Conservation (phyloP, 2,113 vertebrate genomes). For the Mugil cephalus region DNA sequence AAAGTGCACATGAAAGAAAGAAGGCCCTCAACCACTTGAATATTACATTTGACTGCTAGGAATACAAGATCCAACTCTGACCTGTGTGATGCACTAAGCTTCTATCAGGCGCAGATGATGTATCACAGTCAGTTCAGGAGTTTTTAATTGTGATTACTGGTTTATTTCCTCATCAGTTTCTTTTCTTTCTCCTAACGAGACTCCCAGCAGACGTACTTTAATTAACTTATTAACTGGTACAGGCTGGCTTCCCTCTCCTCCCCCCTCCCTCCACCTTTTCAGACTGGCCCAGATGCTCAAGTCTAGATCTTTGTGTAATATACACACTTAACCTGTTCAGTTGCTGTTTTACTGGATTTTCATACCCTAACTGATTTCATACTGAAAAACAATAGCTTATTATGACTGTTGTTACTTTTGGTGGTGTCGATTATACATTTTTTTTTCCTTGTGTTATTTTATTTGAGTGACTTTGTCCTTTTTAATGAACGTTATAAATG, state of each 20-base stretch:
- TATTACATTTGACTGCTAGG: conserved; percentile 50
- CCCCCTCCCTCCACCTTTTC: conserved; percentile 31
- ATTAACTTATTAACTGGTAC: conserved; percentile 50
- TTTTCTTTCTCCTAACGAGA: conserved; percentile 16
- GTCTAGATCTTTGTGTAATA: conserved; percentile 52
- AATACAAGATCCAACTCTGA: conserved; percentile 32
- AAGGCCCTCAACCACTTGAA: conserved; percentile 68
- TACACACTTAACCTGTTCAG: conserved; percentile 52
- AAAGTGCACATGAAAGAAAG: conserved; percentile 49
- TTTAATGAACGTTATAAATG: conserved; percentile 68
- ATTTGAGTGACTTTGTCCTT: conserved; percentile 70
- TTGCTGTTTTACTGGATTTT: conserved; percentile 63
- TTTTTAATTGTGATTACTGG: conserved; percentile 24
- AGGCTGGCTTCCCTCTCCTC: conserved; percentile 49
- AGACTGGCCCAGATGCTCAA: conserved; percentile 35
- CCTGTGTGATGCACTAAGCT: conserved; percentile 29
- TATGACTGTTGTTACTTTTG: conserved; percentile 51
- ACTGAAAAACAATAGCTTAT: conserved; percentile 69
- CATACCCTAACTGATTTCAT: conserved; percentile 72
- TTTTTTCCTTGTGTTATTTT: conserved; percentile 52
- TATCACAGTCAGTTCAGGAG: conserved; percentile 23
- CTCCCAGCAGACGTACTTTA: conserved; percentile 29
- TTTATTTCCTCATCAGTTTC: conserved; percentile 28
- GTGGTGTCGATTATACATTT: conserved; percentile 39
- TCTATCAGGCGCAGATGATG: conserved; percentile 13